Percentiles rank a stretch among this genome's conserved stretches.
These are phyloP conservation scores for Betta splendens DNA, from an alignment of 2,797 vertebrate genomes.

Conservation along the genomic window DNA sequence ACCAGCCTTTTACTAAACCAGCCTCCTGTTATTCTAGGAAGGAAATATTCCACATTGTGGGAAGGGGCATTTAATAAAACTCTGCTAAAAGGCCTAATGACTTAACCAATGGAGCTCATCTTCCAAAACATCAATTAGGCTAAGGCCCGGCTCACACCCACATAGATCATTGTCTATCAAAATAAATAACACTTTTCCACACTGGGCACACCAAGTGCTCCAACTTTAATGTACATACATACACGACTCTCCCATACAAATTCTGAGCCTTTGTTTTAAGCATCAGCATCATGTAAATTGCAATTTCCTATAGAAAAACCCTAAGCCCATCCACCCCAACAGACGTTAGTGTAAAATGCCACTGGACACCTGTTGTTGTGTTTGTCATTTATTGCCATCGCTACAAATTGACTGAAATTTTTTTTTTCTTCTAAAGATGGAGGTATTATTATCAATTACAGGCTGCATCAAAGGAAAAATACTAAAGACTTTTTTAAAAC, in stretches of 20 bases:
- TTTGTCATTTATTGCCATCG: no score
- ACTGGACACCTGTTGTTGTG: no score
- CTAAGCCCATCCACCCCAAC: no score
- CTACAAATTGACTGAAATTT: no score
- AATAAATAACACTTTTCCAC: conserved; percentile 41
- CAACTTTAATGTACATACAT: no score
- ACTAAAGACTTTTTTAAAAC: no score
- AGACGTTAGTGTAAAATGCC: no score
- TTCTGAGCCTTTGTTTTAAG: no score
- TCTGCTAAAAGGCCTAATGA: conserved; percentile 70
- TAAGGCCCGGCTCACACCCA: conserved; percentile 40
- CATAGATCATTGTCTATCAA: conserved; percentile 22
- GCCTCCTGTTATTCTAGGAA: conserved; percentile 67
- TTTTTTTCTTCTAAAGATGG: neutral
- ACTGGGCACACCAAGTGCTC: neutral
- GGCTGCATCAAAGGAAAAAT: conserved; percentile 2
- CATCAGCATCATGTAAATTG: no score
- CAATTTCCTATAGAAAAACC: no score
- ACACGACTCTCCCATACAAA: no score
- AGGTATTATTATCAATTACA: conserved; percentile 34
- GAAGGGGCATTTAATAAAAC: conserved; percentile 64
- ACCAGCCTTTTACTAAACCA: conserved; percentile 78
- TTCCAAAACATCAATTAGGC: conserved; percentile 71
- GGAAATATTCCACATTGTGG: conserved; percentile 55
- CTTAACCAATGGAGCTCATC: conserved; percentile 69